Base-by-base conservation (phyloP, 2,888 invertebrate genomes). In the Mimumesa dahlbomi region DNA sequence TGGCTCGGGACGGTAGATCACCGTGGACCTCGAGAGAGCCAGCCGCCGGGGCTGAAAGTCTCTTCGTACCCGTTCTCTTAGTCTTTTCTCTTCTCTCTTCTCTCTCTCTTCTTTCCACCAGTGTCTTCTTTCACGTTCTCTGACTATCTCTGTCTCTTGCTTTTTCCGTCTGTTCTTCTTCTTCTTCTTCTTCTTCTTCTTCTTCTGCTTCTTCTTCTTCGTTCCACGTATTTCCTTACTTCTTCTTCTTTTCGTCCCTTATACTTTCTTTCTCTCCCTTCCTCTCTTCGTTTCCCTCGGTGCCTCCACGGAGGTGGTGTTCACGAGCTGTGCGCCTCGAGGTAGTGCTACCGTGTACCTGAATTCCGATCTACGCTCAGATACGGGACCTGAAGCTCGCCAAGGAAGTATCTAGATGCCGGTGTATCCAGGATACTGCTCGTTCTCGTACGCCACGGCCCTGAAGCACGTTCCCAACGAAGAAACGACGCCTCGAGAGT, bases 1-100 rank as follows among this genome's bases (percentile, higher is more conserved):
- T 87, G 87, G 85, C 86, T 85, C 83, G 82, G 80, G 81, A 87
- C 87, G 87, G 88, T 88, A 88, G 88, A 88, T 88, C 87, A 88
- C 88, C 83, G 69, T 69, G 78, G 63, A 76, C 66, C 74, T 52
- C 53, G 75, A 63, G 25, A 25, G 25, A 25, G 77, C 75, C 79
- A 81, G 78, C 79, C 82, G 81, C 77, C 81, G 69, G 76, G 25
- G 67, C 59, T 77, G 69, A 34, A 56, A 73, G 63, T 71, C 79
- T 71, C 79, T 70, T 68, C 43, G 49, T 58, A 49, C 21, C 40
- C 57, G 63, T 53, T 71, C 59, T 63, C 54, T 31, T 59, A 50
- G 56, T 61, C 54, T 42, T 58, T 58, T 73, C 62, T 56, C 45
- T 53, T 45, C 43, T 21, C 59, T 50, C 21, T n/a, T 22, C 21